These are phyloP conservation scores for Ceyx cyanopectus DNA, from an alignment of 2,113 vertebrate species.

Conservation along the genomic window DNA sequence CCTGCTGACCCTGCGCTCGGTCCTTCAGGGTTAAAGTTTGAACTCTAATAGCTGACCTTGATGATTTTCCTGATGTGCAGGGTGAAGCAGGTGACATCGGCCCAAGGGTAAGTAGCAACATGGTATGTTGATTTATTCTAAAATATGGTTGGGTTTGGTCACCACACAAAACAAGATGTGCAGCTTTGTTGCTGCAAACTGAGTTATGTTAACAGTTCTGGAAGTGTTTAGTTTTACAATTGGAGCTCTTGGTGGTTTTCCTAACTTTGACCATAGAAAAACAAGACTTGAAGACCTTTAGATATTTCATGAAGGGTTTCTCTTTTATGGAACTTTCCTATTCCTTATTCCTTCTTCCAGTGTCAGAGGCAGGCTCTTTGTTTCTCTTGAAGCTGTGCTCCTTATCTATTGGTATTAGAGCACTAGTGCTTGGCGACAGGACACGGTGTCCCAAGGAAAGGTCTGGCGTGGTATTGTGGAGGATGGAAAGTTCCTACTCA, in stretches of 20 bases:
- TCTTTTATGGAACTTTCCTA: not conserved
- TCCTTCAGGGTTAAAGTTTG: not conserved
- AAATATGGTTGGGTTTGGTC: not conserved
- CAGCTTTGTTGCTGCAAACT: not conserved
- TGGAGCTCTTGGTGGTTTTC: not conserved
- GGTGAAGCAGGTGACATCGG: constrained; percentile 91
- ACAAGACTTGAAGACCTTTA: not conserved
- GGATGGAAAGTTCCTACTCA: not conserved
- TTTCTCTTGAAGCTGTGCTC: not conserved
- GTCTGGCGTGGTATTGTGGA: not conserved
- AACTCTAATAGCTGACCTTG: constrained; percentile 23
- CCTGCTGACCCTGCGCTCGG: not conserved
- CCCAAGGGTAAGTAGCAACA: constrained; percentile 84
- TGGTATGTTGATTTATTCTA: not conserved
- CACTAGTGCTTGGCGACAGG: rapidly evolving
- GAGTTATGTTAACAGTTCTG: not conserved
- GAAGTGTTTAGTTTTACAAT: not conserved
- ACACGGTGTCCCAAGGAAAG: not conserved
- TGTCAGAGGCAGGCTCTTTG: not conserved
- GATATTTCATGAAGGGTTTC: not conserved
- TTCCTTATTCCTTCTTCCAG: not conserved
- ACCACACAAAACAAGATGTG: not conserved
- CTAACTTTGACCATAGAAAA: not conserved
- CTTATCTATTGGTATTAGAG: not conserved
- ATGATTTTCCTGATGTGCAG: constrained; percentile 69